A percentile compares a stretch with the other conserved stretches of the same genome.
Conservation (phyloP, 2,797 vertebrate genomes). For the Rhynchotus rufescens region DNA sequence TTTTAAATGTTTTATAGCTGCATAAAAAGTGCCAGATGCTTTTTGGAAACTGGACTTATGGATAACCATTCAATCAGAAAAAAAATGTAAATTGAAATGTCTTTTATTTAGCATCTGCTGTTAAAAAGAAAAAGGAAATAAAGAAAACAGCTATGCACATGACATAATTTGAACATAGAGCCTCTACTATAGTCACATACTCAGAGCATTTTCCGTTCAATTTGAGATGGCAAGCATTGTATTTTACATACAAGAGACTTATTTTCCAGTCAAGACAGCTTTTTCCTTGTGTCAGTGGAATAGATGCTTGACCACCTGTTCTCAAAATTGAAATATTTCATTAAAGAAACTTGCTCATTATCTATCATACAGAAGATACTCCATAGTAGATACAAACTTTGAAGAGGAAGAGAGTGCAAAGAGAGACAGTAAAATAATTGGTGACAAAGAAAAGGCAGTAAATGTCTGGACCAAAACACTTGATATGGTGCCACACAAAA, state of each 20-base stretch:
- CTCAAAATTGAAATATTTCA: constrained; percentile 46
- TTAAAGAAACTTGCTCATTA: constrained; percentile 16
- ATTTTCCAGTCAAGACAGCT: constrained; percentile 34
- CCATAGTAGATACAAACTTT: not conserved
- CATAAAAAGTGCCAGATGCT: constrained; percentile 33
- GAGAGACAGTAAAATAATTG: constrained; percentile 4
- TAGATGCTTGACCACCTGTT: constrained; percentile 49
- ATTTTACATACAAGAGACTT: constrained; percentile 12
- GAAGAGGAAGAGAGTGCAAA: not conserved
- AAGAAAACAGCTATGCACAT: not conserved
- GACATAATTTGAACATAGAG: not conserved
- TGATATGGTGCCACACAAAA: not conserved
- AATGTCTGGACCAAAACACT: not conserved
- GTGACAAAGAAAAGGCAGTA: accelerated
- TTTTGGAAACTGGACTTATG: not conserved
- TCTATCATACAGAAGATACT: not conserved
- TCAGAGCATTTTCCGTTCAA: constrained; percentile 2
- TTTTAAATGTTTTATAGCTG: constrained; percentile 61
- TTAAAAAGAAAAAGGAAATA: not conserved
- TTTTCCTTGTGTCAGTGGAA: constrained; percentile 12
- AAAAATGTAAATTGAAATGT: not conserved
- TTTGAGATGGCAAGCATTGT: constrained; percentile 10
- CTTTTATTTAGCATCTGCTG: constrained; percentile 22
- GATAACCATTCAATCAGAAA: not conserved
- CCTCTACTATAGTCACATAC: not conserved